Evolutionary conservation across 2,113 vertebrate species (phyloP).

Genomic region (Ahaetulla prasina): DNA sequence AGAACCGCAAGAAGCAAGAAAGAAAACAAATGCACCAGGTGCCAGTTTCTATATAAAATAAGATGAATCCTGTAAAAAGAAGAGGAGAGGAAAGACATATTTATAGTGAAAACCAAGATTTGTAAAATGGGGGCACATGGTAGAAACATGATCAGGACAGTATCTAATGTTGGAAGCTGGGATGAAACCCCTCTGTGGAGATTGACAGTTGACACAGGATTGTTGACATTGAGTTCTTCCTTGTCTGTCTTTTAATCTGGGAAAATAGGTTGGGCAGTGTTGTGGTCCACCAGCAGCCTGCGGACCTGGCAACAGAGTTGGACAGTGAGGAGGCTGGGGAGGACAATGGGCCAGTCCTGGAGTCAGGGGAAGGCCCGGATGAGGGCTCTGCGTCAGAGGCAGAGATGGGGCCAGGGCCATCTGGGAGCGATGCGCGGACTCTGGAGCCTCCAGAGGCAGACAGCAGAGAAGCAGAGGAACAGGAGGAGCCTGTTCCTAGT

Average conservation of each 20-base stretch:
- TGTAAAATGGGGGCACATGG: constrained; percentile 54
- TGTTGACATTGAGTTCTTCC: background rate
- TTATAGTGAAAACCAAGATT: constrained; percentile 47
- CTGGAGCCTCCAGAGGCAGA: too few relatives aligned
- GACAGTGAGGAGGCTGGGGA: too few relatives aligned
- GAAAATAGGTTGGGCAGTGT: too few relatives aligned
- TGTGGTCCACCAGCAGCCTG: too few relatives aligned
- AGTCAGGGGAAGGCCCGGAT: too few relatives aligned
- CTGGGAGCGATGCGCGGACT: too few relatives aligned
- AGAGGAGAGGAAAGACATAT: background rate
- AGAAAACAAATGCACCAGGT: constrained; percentile 51
- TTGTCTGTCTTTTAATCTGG: background rate
- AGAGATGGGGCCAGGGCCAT: too few relatives aligned
- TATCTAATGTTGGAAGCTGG: constrained; percentile 19
- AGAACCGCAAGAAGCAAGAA: constrained; percentile 35
- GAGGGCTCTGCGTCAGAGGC: too few relatives aligned
- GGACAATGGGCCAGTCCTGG: too few relatives aligned
- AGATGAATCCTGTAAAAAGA: constrained; percentile 38
- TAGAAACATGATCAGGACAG: constrained; percentile 34
- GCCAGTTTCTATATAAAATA: constrained; percentile 51
- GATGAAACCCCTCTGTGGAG: background rate
- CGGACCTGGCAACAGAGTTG: too few relatives aligned
- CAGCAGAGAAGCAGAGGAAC: too few relatives aligned
- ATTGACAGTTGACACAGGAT: background rate
- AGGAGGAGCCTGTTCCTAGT: too few relatives aligned